Evolutionary conservation across 2,888 invertebrate species (phyloP).

Genomic region (Drosophila macrospina): DNA sequence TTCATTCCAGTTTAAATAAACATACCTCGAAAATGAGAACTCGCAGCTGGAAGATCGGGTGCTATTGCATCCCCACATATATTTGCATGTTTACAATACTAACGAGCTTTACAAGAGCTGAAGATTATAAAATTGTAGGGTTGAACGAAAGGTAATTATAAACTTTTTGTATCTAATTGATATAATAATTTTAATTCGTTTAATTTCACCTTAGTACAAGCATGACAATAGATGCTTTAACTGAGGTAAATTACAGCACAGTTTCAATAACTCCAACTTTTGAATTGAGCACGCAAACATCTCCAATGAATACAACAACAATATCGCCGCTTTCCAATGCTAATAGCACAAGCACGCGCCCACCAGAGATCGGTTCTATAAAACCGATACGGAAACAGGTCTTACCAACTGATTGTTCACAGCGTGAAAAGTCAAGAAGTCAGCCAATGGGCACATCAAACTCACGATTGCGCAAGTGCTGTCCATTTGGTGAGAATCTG

Average conservation of each 20-base stretch:
- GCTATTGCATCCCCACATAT: constrained; percentile 20
- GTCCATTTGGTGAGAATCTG: constrained; percentile 83
- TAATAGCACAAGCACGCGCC: constrained; percentile 27
- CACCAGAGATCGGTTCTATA: constrained; percentile 17
- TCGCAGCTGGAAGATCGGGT: constrained; percentile 10
- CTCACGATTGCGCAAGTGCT: constrained; percentile 86
- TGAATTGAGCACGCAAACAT: constrained; percentile 18
- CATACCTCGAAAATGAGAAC: constrained; percentile 27
- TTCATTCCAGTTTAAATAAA: constrained; percentile 35
- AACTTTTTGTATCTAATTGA: neutral
- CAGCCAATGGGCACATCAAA: constrained; percentile 71
- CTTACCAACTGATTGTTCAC: constrained; percentile 77
- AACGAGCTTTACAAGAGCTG: constrained; percentile 14
- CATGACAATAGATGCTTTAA: constrained; percentile 2
- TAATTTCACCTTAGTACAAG: neutral
- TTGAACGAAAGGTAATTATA: constrained; percentile 14
- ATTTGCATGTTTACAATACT: constrained; percentile 22
- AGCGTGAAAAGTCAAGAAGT: constrained; percentile 68
- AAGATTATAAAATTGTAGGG: constrained; percentile 21
- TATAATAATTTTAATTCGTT: neutral
- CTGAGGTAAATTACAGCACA: constrained; percentile 7
- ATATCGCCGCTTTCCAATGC: constrained; percentile 11
- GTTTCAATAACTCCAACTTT: constrained; percentile 17
- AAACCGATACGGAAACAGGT: constrained; percentile 4
- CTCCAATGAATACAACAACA: constrained; percentile 2